Percentiles rank a stretch among this genome's conserved stretches.
Conservation (phyloP, 2,888 invertebrate genomes). For the Phyto melanocephala region DNA sequence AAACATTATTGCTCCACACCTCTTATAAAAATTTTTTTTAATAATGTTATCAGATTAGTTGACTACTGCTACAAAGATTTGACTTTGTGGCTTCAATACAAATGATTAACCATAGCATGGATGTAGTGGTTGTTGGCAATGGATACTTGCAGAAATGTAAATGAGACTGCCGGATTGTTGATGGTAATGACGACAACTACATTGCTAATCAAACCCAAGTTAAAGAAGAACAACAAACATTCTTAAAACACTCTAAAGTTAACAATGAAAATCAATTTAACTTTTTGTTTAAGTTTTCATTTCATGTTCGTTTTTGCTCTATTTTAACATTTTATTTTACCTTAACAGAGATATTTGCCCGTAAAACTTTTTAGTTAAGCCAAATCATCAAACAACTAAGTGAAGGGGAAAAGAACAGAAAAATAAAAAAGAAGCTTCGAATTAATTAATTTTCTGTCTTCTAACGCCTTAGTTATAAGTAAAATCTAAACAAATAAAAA, state of each 20-base stretch:
- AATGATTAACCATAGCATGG: neutral
- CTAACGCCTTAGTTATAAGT: constrained; percentile 52
- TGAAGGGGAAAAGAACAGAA: no score
- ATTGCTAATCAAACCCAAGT: constrained; percentile 12
- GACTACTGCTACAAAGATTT: constrained; percentile 45
- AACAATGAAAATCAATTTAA: constrained; percentile 68
- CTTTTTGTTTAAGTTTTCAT: constrained; percentile 61
- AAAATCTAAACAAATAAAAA: neutral
- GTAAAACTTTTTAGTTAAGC: constrained; percentile 23
- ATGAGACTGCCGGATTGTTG: constrained; percentile 1
- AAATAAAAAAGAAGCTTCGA: constrained; percentile 36
- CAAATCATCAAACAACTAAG: constrained; percentile 2
- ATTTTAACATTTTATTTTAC: constrained; percentile 31
- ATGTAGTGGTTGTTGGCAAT: neutral
- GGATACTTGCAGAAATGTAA: constrained; percentile 1
- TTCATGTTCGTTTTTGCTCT: constrained; percentile 9
- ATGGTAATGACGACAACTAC: constrained; percentile 29
- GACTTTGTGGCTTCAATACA: constrained; percentile 1
- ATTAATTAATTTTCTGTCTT: constrained; percentile 63
- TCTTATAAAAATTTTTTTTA: constrained; percentile 11
- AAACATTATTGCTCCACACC: neutral
- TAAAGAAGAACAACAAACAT: constrained; percentile 14
- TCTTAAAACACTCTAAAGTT: constrained; percentile 54
- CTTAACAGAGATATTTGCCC: constrained; percentile 12
- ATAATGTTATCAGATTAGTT: constrained; percentile 49